Conservation (phyloP, 1,140 invertebrate species). For the Hypothenemus hampei region DNA sequence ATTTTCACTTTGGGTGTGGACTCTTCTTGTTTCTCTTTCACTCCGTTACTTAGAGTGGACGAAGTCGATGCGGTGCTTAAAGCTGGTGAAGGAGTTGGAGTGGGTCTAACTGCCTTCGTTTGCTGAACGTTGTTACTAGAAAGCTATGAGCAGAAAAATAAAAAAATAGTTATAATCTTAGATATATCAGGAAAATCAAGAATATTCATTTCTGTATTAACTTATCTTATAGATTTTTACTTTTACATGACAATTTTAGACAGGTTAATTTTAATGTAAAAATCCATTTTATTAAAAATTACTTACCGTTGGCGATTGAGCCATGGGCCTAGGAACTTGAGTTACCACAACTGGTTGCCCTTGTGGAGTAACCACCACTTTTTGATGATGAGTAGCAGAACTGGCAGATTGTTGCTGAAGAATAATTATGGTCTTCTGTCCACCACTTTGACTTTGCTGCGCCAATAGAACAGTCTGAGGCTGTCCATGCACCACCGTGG, state of each 20-base stretch:
- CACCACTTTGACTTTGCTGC: slow-evolving; percentile 58
- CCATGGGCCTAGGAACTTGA: slow-evolving; percentile 50
- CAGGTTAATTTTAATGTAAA: too few relatives aligned
- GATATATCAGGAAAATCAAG: too few relatives aligned
- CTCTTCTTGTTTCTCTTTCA: slow-evolving; percentile 28
- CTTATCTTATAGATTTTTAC: background rate
- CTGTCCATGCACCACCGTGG: slow-evolving; percentile 56
- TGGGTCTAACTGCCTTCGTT: slow-evolving; percentile 44
- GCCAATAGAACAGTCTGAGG: slow-evolving; percentile 59
- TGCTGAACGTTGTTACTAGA: slow-evolving; percentile 46
- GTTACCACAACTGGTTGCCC: slow-evolving; percentile 61
- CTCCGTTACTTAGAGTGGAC: slow-evolving; percentile 22
- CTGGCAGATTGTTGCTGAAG: slow-evolving; percentile 55
- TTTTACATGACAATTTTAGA: too few relatives aligned
- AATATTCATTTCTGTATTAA: too few relatives aligned
- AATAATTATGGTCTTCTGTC: slow-evolving; percentile 67
- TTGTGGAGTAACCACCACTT: slow-evolving; percentile 60
- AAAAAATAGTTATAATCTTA: background rate
- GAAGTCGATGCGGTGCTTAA: slow-evolving; percentile 46
- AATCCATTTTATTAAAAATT: slow-evolving; percentile 32
- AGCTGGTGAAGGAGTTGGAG: slow-evolving; percentile 32
- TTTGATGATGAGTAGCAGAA: slow-evolving; percentile 42
- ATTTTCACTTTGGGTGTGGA: slow-evolving; percentile 30
- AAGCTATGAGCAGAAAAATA: slow-evolving; percentile 13
- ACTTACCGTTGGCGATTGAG: slow-evolving; percentile 47